These are phyloP conservation scores for Oreochromis grahami DNA, from an alignment of 2,797 vertebrate genomes.

Conservation along the genomic window DNA sequence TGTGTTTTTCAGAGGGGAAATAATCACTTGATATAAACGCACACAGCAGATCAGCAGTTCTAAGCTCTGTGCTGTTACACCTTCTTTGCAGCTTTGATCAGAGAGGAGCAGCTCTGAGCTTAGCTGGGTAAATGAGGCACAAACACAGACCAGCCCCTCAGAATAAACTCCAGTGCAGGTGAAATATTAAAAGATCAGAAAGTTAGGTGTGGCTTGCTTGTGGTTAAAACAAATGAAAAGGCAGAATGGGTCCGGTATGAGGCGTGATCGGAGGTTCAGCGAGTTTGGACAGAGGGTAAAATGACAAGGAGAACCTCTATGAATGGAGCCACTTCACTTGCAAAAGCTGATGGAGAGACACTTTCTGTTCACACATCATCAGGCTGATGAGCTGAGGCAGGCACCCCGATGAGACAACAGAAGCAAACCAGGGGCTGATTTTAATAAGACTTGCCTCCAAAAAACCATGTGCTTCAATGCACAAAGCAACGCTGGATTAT, in stretches of 20 bases:
- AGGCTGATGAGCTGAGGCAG: constrained; percentile 10
- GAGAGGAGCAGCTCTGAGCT: background rate
- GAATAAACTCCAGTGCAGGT: background rate
- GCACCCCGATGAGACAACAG: background rate
- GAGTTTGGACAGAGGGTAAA: background rate
- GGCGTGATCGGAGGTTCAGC: background rate
- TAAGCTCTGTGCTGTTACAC: background rate
- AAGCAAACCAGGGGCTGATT: constrained; percentile 11
- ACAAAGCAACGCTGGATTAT: constrained; percentile 24
- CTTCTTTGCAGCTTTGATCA: constrained; percentile 23
- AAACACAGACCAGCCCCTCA: background rate
- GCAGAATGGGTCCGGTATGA: background rate
- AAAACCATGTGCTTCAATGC: background rate
- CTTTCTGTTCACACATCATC: constrained; percentile 33
- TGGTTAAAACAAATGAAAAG: background rate
- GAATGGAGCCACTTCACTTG: constrained; percentile 10
- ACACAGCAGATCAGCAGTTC: background rate
- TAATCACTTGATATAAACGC: background rate
- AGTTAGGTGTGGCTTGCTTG: background rate
- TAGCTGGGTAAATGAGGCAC: background rate
- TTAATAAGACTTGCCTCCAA: background rate
- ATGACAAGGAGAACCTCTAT: background rate
- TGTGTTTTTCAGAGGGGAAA: background rate
- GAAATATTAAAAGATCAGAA: background rate
- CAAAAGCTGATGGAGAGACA: constrained; percentile 1